phyloP scores from a whole-genome alignment of 2,797 vertebrate species.

The Triplophysa bombifrons region DNA sequence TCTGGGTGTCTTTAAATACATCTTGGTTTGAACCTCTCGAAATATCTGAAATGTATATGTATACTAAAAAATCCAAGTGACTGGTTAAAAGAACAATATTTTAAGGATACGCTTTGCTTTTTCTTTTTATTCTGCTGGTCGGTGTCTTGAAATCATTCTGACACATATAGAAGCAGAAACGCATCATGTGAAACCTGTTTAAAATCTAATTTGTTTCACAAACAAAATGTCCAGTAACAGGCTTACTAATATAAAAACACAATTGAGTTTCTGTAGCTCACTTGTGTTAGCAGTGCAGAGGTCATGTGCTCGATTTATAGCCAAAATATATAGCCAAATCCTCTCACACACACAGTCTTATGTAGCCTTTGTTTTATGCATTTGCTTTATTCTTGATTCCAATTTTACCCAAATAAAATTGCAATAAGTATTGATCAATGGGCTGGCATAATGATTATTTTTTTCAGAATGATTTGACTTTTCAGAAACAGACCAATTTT shows the following conservation, averaged over 20 bases:
- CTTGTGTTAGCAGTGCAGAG: background rate
- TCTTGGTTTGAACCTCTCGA: constrained; percentile 17
- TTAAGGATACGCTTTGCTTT: background rate
- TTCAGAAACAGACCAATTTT: too few relatives aligned
- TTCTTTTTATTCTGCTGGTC: background rate
- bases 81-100: background rate
- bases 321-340: too few relatives aligned
- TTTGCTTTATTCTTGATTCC: too few relatives aligned
- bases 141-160: background rate
- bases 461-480: too few relatives aligned
- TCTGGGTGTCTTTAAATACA: constrained; percentile 53
- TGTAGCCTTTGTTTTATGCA: too few relatives aligned
- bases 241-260: background rate
- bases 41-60: background rate
- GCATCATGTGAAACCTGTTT: background rate
- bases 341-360: too few relatives aligned
- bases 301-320: background rate
- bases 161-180: background rate
- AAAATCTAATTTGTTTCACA: background rate
- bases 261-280: background rate
- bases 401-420: too few relatives aligned
- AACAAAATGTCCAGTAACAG: background rate
- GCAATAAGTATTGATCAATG: too few relatives aligned
- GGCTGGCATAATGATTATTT: too few relatives aligned
- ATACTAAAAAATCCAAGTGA: background rate